Conservation (phyloP, 2,113 vertebrate genomes). For the Lagopus muta region DNA sequence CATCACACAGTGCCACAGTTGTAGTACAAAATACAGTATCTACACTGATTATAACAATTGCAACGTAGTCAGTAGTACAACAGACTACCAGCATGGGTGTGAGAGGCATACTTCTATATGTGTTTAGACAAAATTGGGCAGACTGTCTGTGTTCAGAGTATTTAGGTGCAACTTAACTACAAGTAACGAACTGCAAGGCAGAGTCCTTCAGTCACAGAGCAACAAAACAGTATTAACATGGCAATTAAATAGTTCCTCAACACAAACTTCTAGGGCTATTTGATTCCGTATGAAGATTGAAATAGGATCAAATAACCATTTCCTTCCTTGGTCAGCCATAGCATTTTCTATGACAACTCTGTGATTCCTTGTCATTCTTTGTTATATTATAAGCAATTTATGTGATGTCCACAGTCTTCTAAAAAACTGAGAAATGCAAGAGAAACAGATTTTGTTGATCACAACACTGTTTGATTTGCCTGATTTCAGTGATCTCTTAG, state of each 20-base stretch:
- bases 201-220: background rate
- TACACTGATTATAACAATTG: background rate
- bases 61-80: background rate
- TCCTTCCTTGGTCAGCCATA: background rate
- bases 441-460: background rate
- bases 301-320: background rate
- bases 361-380: background rate
- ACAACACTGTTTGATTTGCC: background rate
- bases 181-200: background rate
- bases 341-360: background rate
- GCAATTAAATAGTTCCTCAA: background rate
- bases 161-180: background rate
- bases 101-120: background rate
- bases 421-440: background rate
- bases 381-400: rapidly evolving
- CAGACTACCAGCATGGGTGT: background rate
- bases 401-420: background rate
- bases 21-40: background rate
- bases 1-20: background rate
- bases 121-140: background rate
- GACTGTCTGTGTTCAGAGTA: background rate
- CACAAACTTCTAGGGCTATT: background rate
- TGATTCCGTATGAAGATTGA: background rate
- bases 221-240: background rate
- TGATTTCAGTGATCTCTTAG: background rate